Evolutionary conservation across 2,888 invertebrate species (phyloP), one percentile per base, ranked within the genome.

Genomic region (Carterocephalus palaemon): DNA sequence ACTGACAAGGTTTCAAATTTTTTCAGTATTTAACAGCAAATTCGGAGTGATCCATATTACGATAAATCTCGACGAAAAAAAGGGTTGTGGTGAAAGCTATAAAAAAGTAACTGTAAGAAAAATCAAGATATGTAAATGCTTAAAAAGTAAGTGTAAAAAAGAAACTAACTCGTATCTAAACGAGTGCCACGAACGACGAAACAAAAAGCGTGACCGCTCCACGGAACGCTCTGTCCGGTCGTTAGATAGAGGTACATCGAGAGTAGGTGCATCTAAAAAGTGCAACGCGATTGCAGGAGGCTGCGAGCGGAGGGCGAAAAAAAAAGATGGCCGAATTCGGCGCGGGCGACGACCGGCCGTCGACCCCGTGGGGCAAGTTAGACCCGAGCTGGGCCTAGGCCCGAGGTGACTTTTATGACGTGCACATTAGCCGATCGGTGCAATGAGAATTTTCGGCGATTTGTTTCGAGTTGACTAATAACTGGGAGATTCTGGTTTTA

Each of bases 201-300:
- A n/a, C 7, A 33, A 16, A 17, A 33, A 12, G 12, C 4, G 3
- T n/a, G n/a, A 1, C 56, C 0, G 20, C 75, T 77, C 78, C 57
- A 70, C 47, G 1, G 12, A 23, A 28, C 47, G 10, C 49, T 0
- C 51, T 73, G 67, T 70, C 46, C 75, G 42, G 69, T 71, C 72
- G 84, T 85, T 86, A 85, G 85, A 86, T 84, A 83, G 79, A 80
- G 78, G 70, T 81, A 82, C 68, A 68, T 69, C 71, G 66, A 66
- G 72, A 83, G 85, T 84, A 85, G 85, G 85, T 80, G 82, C 80
- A 79, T 86, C 85, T 86, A 86, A 85, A 86, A 85, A 85, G 76
- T 81, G 85, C 85, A 82, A 77, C 77, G 67, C 82, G 82, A 80
- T 81, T 78, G 69, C 72, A 60, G 63, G 75, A 70, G 68, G 67